phyloP scores from a whole-genome alignment of 2,888 invertebrate species.

The Frankliniella intonsa region DNA sequence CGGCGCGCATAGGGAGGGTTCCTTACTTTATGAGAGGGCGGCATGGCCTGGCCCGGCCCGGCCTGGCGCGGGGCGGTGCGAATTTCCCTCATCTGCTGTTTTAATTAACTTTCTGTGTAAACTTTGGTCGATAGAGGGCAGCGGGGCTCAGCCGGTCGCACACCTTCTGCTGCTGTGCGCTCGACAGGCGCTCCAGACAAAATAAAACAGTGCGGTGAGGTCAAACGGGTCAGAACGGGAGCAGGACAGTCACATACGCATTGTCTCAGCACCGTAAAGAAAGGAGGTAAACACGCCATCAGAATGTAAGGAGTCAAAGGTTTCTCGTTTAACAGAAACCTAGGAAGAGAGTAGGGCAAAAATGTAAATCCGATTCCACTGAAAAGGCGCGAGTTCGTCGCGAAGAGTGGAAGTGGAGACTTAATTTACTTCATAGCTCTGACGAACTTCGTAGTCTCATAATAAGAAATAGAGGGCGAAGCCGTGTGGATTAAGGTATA shows the following conservation, averaged over 20 bases:
- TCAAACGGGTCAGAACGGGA: too few relatives aligned
- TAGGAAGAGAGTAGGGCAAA: not conserved
- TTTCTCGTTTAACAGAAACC: too few relatives aligned
- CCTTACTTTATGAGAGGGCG: slow-evolving; percentile 7
- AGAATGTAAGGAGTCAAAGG: too few relatives aligned
- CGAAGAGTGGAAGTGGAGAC: not conserved
- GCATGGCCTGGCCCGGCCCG: not conserved
- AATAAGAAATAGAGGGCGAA: not conserved
- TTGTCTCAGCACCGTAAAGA: too few relatives aligned
- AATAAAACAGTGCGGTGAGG: too few relatives aligned
- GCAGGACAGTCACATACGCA: too few relatives aligned
- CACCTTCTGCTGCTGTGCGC: not conserved
- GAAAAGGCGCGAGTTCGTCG: not conserved
- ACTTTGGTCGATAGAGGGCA: slow-evolving; percentile 16
- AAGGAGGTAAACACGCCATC: too few relatives aligned
- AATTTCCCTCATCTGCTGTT: slow-evolving; percentile 26
- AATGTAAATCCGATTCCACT: not conserved
- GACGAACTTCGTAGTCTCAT: not conserved
- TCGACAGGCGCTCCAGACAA: not conserved
- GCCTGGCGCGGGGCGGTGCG: slow-evolving; percentile 14
- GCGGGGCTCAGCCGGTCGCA: not conserved
- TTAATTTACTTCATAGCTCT: not conserved
- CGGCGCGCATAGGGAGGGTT: slow-evolving; percentile 1
- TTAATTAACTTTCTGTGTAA: slow-evolving; percentile 27
- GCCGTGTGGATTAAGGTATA: not conserved